A percentile compares a stretch with the other conserved stretches of the same genome.
These are phyloP conservation scores for Paracanthobrama guichenoti DNA, from an alignment of 2,113 vertebrate species.

Conservation along the genomic window DNA sequence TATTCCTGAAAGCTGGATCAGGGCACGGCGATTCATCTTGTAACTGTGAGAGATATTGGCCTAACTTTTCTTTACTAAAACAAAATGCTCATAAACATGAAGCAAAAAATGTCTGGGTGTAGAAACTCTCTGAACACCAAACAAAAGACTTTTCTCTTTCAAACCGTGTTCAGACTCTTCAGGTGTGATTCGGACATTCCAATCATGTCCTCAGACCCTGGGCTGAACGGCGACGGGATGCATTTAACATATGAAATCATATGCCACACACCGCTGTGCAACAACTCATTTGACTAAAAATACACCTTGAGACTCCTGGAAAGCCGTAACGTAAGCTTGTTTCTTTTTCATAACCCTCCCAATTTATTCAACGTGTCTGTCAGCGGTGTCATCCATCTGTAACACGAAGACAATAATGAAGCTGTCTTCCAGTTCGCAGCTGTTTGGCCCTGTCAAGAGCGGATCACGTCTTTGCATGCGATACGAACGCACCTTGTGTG, in stretches of 20 bases:
- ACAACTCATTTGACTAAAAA: constrained; percentile 60
- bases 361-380: constrained; percentile 71
- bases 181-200: constrained; percentile 39
- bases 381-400: constrained; percentile 70
- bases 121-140: not conserved
- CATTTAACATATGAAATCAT: constrained; percentile 48
- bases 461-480: constrained; percentile 65
- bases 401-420: constrained; percentile 68
- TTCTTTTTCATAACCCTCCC: constrained; percentile 65
- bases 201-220: constrained; percentile 37
- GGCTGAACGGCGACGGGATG: constrained; percentile 11
- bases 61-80: not conserved
- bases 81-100: not conserved
- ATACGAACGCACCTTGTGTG: constrained; percentile 39
- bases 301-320: constrained; percentile 55
- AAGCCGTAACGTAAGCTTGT: constrained; percentile 65
- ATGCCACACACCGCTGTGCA: not conserved
- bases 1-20: constrained; percentile 45
- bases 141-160: not conserved
- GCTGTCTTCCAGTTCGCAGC: constrained; percentile 66
- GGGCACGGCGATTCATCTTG: constrained; percentile 54
- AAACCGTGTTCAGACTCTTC: not conserved
- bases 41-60: not conserved
- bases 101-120: not conserved
- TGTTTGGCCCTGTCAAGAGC: constrained; percentile 66